Evolutionary conservation across 2,113 vertebrate species (phyloP).

Genomic region (Bothrops jararaca): DNA sequence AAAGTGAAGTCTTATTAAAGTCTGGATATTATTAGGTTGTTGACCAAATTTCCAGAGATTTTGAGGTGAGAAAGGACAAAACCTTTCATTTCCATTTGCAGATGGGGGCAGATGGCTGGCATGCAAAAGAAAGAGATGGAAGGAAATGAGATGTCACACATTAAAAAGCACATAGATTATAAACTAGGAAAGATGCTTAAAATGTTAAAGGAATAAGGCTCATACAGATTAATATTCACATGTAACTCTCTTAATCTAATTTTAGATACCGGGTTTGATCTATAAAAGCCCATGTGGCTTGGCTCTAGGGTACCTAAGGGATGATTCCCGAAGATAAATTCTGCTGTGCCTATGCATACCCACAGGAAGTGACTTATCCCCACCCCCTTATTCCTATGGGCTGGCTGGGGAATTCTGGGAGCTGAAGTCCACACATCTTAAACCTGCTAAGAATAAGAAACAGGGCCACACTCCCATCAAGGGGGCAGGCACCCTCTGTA

Average conservation of each 20-base stretch:
- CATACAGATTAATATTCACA: background rate
- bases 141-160: slow-evolving; percentile 48
- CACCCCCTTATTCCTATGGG: background rate
- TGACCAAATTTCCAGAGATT: slow-evolving; percentile 75
- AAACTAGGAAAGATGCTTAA: slow-evolving; percentile 8
- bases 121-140: slow-evolving; percentile 23
- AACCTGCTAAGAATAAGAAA: background rate
- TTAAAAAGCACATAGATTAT: slow-evolving; percentile 49
- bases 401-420: background rate
- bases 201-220: background rate
- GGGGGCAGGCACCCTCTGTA: background rate
- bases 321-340: background rate
- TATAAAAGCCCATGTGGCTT: background rate
- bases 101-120: background rate
- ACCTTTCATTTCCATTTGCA: slow-evolving; percentile 60
- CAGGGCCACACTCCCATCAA: background rate
- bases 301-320: background rate
- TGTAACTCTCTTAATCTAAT: background rate
- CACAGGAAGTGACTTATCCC: background rate
- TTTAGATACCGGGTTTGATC: background rate
- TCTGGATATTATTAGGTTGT: slow-evolving; percentile 71
- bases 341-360: background rate
- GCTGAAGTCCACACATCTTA: background rate
- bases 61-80: slow-evolving; percentile 66
- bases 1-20: slow-evolving; percentile 74